Base-by-base conservation (phyloP, 2,797 vertebrate species). In the Brotula barbata region DNA sequence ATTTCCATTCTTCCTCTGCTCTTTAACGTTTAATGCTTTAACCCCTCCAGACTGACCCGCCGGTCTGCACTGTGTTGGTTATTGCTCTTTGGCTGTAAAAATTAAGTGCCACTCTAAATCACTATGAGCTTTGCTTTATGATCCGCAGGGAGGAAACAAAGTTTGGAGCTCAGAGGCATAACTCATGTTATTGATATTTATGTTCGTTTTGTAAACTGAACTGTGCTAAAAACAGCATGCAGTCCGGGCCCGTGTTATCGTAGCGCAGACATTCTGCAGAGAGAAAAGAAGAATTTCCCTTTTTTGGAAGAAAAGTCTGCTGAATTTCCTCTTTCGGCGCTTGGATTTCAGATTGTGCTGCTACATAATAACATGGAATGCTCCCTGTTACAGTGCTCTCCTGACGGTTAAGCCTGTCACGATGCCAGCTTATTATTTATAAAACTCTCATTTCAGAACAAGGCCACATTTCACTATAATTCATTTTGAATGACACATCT, bases 171-270 rank as follows among this genome's bases (percentile, higher is more conserved):
- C 2, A 49, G 6, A 9, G 22, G 5, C 16, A 48, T 10, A 9
- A 41, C 25, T 36, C 34, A 36, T 1, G 14, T 20, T 75, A 71
- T 54, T 67, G 12, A 60, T 71, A 33, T 62, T 71, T 71, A 46
- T 1, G 17, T 17, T 64, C 12, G 31, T 36, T 25, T 10, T 58
- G 52, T 41, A 58, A 46, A 52, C 43, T 44, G 36, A 70, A 3
- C 48, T 69, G 12, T 76, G 57, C 16, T 52, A 47, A 77, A 44
- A 41, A 48, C 64, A 74, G 48, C 63, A 65, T 68, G 69, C 45
- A 17, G 21, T 51, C 45, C 5, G 39, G 66, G 73, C 20, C 47
- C 75, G 76, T 78, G 46, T 14, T 19, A n/a, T n/a, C n/a, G n/a
- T n/a, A n/a, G n/a, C n/a, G n/a, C n/a, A n/a, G n/a, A n/a, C n/a